These are phyloP conservation scores for Graptemys geographica DNA, from an alignment of 2,797 vertebrate species.

Conservation along the genomic window DNA sequence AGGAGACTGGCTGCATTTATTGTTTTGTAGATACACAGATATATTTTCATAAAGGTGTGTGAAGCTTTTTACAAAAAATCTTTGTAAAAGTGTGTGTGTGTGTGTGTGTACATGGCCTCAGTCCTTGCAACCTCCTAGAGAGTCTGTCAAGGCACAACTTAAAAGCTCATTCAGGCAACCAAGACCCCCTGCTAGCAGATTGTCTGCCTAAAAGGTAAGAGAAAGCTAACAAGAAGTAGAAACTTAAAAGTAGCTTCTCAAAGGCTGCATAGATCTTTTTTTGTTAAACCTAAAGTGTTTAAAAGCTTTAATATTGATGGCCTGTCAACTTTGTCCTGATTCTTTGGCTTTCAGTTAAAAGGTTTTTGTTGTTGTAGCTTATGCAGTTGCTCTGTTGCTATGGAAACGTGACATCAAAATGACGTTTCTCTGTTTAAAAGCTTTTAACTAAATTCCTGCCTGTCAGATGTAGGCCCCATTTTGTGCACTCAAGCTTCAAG, in stretches of 20 bases:
- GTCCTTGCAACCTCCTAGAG: constrained; percentile 74
- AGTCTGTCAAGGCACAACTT: constrained; percentile 80
- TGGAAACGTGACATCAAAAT: constrained; percentile 99
- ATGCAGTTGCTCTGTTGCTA: constrained; percentile 95
- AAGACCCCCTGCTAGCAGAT: constrained; percentile 76
- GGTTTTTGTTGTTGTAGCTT: constrained; percentile 96
- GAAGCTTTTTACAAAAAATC: constrained; percentile 23
- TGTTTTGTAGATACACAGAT: constrained; percentile 53
- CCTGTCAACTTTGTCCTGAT: constrained; percentile 89
- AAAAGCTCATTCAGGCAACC: constrained; percentile 79
- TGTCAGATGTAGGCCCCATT: constrained; percentile 99
- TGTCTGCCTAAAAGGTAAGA: constrained; percentile 78
- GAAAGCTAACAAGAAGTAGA: constrained; percentile 75
- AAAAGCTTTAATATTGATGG: constrained; percentile 93
- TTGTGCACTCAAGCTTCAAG: constrained; percentile 91
- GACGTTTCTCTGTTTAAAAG: constrained; percentile 99
- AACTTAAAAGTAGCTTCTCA: constrained; percentile 80
- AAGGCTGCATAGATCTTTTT: constrained; percentile 77
- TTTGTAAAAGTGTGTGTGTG: background rate
- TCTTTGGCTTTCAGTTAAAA: constrained; percentile 99
- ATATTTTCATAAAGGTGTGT: constrained; percentile 68
- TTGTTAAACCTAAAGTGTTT: constrained; percentile 83
- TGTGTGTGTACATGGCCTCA: constrained; percentile 56
- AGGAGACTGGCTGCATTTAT: constrained; percentile 69
- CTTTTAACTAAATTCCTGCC: constrained; percentile 99